Conservation (phyloP, 2,797 vertebrate genomes). For the Pelobates cultripes region DNA sequence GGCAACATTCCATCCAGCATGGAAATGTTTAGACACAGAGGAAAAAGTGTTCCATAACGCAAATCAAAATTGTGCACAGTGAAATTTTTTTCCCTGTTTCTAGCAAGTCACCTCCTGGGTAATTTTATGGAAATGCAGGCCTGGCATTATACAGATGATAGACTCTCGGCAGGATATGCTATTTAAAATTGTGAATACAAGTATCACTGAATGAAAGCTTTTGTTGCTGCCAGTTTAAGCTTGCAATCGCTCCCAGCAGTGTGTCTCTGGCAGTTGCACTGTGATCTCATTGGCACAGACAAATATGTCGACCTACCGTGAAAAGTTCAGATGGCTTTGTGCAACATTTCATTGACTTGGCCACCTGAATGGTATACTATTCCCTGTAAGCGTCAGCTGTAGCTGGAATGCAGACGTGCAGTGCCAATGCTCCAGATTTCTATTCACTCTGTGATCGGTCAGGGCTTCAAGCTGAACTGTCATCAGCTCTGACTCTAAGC, state of each 20-base stretch:
- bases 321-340: conserved; percentile 11
- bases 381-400: conserved; percentile 3
- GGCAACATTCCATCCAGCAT: background rate
- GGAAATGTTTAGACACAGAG: conserved; percentile 32
- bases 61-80: conserved; percentile 6
- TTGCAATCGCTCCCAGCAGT: conserved; percentile 42
- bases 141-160: conserved; percentile 38
- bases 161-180: conserved; percentile 36
- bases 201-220: conserved; percentile 39
- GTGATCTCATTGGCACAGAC: conserved; percentile 27
- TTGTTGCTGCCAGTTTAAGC: conserved; percentile 18
- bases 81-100: conserved; percentile 1
- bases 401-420: background rate
- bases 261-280: conserved; percentile 5
- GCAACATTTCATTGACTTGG: background rate
- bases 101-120: conserved; percentile 31
- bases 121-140: conserved; percentile 41
- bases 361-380: background rate
- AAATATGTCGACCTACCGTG: background rate
- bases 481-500: background rate
- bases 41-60: conserved; percentile 12
- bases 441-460: background rate
- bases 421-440: conserved; percentile 17
- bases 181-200: conserved; percentile 33
- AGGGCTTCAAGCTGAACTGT: background rate